Conservation (phyloP, 2,797 vertebrate species). For the Rousettus madagascariensis region DNA sequence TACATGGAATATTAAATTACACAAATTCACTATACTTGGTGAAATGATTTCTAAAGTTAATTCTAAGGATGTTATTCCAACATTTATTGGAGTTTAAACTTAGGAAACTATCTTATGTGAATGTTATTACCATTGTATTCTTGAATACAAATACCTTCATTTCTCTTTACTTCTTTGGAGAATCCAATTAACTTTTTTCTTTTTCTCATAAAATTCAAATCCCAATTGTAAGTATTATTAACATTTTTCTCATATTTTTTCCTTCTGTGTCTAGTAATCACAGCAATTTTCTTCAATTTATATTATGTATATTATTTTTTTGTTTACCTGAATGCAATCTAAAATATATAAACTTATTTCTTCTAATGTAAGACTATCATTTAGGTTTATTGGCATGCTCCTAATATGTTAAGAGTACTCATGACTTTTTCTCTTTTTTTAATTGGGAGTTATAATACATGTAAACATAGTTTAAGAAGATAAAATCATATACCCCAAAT, state of each 20-base stretch:
- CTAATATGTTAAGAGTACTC: conserved; percentile 19
- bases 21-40: neutral
- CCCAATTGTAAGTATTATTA: neutral
- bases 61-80: neutral
- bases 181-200: conserved; percentile 10
- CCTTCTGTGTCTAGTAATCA: neutral
- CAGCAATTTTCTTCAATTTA: neutral
- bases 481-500: neutral
- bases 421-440: neutral
- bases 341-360: conserved; percentile 15
- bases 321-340: neutral
- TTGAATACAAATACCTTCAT: neutral
- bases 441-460: neutral
- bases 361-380: neutral
- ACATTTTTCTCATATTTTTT: conserved; percentile 21
- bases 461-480: neutral
- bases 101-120: neutral
- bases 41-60: conserved; percentile 25
- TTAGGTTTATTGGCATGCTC: neutral
- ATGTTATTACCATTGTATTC: neutral
- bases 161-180: neutral
- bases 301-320: conserved; percentile 11
- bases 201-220: conserved; percentile 50
- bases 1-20: neutral
- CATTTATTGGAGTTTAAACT: neutral